These are phyloP conservation scores for Microtus oregoni DNA, from an alignment of 2,113 vertebrate species.

Conservation along the genomic window DNA sequence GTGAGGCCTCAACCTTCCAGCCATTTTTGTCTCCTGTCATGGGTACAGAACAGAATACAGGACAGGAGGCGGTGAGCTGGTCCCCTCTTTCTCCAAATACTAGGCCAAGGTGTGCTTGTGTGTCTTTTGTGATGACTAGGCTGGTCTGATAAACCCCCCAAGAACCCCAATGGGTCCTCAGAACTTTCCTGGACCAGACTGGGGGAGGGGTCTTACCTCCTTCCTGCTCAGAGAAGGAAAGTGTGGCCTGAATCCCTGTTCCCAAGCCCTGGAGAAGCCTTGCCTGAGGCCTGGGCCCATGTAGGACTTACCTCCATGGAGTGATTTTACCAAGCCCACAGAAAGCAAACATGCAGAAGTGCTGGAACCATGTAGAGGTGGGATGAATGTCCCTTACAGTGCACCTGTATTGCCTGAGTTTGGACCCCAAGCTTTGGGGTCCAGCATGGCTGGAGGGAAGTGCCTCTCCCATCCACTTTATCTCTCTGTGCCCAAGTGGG, in stretches of 20 bases:
- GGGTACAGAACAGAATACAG: neutral
- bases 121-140: neutral
- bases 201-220: neutral
- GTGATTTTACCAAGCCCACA: neutral
- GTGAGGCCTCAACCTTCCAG: neutral
- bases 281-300: neutral
- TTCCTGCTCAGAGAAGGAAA: neutral
- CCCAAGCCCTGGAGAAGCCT: neutral
- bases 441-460: neutral
- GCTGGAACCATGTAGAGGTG: neutral
- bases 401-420: neutral
- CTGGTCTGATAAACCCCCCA: neutral
- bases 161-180: neutral
- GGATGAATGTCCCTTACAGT: neutral
- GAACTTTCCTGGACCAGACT: neutral
- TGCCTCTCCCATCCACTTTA: neutral
- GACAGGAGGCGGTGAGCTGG: neutral
- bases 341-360: neutral
- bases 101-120: neutral
- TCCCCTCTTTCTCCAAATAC: neutral
- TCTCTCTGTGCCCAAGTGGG: neutral
- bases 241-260: fast-evolving
- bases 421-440: neutral
- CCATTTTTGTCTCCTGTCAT: neutral
- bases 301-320: neutral